These are phyloP conservation scores for Drosophila gaucha DNA, from an alignment of 2,888 invertebrate genomes.

Conservation along the genomic window DNA sequence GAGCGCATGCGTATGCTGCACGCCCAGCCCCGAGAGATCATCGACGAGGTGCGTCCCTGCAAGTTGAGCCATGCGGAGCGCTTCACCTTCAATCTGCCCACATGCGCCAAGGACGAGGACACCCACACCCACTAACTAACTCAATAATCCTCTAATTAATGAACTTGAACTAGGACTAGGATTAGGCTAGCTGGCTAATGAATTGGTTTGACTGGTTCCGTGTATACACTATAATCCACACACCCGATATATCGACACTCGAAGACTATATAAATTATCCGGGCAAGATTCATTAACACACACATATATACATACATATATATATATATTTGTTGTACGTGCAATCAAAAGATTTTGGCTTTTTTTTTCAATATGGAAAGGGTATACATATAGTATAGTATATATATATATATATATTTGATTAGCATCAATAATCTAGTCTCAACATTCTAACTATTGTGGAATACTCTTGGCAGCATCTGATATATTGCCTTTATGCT, in stretches of 20 bases:
- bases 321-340: constrained; percentile 16
- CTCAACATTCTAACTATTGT: too few species aligned
- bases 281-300: background rate
- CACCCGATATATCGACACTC: background rate
- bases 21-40: constrained; percentile 34
- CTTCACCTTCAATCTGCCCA: constrained; percentile 36
- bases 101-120: constrained; percentile 10
- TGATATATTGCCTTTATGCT: too few species aligned
- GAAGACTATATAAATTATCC: background rate
- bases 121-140: constrained; percentile 7
- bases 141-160: background rate
- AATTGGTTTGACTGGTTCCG: constrained; percentile 27
- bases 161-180: background rate
- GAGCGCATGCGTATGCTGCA: constrained; percentile 60
- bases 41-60: constrained; percentile 45
- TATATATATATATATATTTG: too few species aligned
- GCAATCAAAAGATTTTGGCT: background rate
- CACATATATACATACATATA: background rate
- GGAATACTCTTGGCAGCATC: too few species aligned
- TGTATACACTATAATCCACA: constrained; percentile 1
- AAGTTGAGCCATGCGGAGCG: constrained; percentile 37
- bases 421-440: too few species aligned
- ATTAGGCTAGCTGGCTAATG: background rate
- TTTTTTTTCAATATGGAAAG: too few species aligned
- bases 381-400: too few species aligned